These are phyloP conservation scores for Bothrops jararaca DNA, from an alignment of 2,113 vertebrate genomes.

Conservation along the genomic window DNA sequence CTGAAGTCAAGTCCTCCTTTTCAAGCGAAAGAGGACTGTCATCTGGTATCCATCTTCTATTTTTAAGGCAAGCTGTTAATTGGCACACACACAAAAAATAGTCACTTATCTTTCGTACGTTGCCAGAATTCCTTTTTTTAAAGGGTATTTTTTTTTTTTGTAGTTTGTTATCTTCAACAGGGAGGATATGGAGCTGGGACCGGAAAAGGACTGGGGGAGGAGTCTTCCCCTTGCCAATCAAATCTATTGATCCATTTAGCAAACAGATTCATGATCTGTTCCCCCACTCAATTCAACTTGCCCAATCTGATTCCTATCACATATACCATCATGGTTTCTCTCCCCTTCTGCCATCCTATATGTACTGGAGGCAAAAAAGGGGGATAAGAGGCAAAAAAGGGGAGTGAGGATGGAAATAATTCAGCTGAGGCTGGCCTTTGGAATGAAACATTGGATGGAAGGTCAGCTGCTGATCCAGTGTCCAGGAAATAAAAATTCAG, in stretches of 20 bases:
- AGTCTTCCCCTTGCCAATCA: constrained; percentile 1
- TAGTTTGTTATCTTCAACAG: background rate
- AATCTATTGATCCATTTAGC: background rate
- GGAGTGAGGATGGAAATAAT: constrained; percentile 7
- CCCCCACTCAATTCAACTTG: fast-evolving
- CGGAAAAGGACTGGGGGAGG: background rate
- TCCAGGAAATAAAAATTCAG: constrained; percentile 40
- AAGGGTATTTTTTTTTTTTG: constrained; percentile 35
- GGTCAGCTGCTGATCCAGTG: constrained; percentile 29
- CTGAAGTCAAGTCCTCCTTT: constrained; percentile 53
- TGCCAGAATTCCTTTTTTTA: constrained; percentile 30
- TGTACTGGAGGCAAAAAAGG: fast-evolving
- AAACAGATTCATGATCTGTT: constrained; percentile 37
- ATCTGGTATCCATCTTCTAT: constrained; percentile 75
- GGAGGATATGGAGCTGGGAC: background rate
- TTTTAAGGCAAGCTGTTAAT: constrained; percentile 95
- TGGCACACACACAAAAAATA: constrained; percentile 80
- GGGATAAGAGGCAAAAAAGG: background rate
- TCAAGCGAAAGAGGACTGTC: constrained; percentile 55
- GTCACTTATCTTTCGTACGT: constrained; percentile 48
- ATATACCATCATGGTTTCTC: constrained; percentile 35
- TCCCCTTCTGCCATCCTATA: background rate
- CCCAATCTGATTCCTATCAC: background rate
- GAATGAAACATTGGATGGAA: constrained; percentile 31
- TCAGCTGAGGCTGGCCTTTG: constrained; percentile 37